Evolutionary conservation across 2,113 vertebrate species (phyloP), one percentile per base, ranked within the genome.

Genomic region (Anseranas semipalmata): DNA sequence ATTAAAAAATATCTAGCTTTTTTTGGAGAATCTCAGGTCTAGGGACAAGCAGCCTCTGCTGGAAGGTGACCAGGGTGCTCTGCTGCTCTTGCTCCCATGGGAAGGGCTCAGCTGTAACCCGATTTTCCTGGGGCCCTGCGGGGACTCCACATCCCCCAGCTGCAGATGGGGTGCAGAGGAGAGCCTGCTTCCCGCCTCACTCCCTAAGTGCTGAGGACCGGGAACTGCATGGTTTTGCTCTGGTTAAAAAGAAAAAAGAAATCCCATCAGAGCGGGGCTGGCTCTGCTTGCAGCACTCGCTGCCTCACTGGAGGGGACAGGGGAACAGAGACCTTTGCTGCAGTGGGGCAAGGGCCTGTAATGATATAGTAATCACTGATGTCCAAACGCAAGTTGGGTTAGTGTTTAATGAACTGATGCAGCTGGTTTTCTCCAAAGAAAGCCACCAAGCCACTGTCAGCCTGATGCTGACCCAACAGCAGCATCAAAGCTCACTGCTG

Each of bases 91-190:
- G 24, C 18, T 74, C 20, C 39, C 3, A 2, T 5, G 15, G 39
- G 27, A 43, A 72, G 39, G 25, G 33, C 39, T 46, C 0, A 3
- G 50, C 33, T 50, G 15, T 21, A 16, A 63, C 16, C 25, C 35
- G 45, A 19, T 35, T 75, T 33, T 18, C 9, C 14, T 22, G 0
- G 0, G 45, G 37, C 11, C 14, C 9, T 1, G 0, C 25, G 41
- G 21, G 45, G 18, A 55, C 41, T 32, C 2, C 2, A 28, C 65
- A 37, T 5, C n/a, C 24, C 7, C 19, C 1, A 1, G 39, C 32
- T 0, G 0, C 35, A 14, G 65, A 8, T 0, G 59, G 17, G 39
- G 14, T 24, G 25, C 5, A 37, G 0, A n/a, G n/a, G n/a, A n/a
- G n/a, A n/a, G n/a, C n/a, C n/a, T n/a, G n/a, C n/a, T n/a, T n/a